Percentiles rank a stretch among this genome's conserved stretches.
Evolutionary conservation across 2,797 vertebrate species (phyloP).

Genomic region (Falco berigora): DNA sequence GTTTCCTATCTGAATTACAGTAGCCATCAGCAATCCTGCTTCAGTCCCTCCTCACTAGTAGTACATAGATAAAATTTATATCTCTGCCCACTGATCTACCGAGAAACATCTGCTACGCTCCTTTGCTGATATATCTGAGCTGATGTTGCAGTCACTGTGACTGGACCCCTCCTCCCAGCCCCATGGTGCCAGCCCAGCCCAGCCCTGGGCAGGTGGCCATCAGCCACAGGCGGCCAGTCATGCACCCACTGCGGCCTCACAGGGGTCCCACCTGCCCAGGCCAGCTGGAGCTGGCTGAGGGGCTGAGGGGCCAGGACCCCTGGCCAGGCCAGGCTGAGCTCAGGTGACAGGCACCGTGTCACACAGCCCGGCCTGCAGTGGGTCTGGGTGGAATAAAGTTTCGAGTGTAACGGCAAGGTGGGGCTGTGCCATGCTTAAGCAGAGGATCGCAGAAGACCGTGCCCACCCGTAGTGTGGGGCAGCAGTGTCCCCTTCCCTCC

Average conservation of each 20-base stretch:
- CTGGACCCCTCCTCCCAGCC: accelerated
- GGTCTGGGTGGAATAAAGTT: accelerated
- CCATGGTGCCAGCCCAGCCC: too few relatives aligned
- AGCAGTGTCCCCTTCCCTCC: background rate
- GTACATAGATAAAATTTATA: background rate
- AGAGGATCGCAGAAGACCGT: background rate
- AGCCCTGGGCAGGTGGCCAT: background rate
- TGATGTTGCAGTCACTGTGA: background rate
- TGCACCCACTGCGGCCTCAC: accelerated
- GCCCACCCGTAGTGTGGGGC: accelerated
- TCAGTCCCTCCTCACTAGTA: background rate
- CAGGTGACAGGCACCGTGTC: accelerated
- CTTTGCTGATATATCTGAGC: accelerated
- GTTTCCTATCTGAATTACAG: background rate
- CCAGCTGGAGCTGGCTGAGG: background rate
- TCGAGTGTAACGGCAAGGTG: accelerated
- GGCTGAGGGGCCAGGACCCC: accelerated
- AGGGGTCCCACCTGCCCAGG: too few relatives aligned
- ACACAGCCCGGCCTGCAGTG: accelerated
- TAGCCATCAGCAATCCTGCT: background rate
- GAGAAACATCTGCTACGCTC: accelerated
- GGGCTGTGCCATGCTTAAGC: accelerated
- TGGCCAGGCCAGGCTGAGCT: accelerated
- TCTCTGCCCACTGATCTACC: background rate
- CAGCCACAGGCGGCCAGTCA: accelerated